Percentiles rank a stretch among this genome's conserved stretches.
phyloP scores from a whole-genome alignment of 2,113 vertebrate species.

The Esox niger region DNA sequence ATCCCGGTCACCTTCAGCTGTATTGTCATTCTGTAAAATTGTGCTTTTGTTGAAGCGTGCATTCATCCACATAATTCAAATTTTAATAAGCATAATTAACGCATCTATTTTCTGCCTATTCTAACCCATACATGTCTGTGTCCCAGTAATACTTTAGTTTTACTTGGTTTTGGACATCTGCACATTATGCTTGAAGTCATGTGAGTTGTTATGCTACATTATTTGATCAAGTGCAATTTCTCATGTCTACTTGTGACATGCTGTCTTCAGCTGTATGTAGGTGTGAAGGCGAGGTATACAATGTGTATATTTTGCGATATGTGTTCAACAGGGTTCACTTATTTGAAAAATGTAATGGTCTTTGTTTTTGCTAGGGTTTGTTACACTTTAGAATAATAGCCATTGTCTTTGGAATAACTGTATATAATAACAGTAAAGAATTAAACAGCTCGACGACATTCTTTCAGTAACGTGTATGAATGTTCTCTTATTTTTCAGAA shows the following conservation, averaged over 20 bases:
- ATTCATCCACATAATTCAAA: background rate
- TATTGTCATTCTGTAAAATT: constrained; percentile 5
- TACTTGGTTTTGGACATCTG: background rate
- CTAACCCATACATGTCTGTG: background rate
- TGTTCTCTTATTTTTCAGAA: background rate
- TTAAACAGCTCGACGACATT: background rate
- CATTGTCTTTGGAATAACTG: background rate
- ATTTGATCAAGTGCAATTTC: background rate
- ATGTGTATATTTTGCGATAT: background rate
- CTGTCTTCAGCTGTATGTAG: background rate
- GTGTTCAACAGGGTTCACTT: background rate
- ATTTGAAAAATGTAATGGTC: too few relatives aligned
- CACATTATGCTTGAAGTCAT: background rate
- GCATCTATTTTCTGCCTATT: background rate
- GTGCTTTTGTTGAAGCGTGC: background rate
- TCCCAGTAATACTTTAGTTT: background rate
- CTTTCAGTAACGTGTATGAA: background rate
- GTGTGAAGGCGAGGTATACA: background rate
- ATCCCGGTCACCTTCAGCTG: too few relatives aligned
- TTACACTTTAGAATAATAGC: background rate
- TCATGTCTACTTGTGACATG: background rate
- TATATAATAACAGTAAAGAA: constrained; percentile 3
- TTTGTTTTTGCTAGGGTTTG: background rate
- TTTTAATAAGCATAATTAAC: constrained; percentile 3
- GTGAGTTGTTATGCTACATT: background rate